Evolutionary conservation across 2,797 vertebrate species (phyloP).

Genomic region (Ptychadena robeensis): DNA sequence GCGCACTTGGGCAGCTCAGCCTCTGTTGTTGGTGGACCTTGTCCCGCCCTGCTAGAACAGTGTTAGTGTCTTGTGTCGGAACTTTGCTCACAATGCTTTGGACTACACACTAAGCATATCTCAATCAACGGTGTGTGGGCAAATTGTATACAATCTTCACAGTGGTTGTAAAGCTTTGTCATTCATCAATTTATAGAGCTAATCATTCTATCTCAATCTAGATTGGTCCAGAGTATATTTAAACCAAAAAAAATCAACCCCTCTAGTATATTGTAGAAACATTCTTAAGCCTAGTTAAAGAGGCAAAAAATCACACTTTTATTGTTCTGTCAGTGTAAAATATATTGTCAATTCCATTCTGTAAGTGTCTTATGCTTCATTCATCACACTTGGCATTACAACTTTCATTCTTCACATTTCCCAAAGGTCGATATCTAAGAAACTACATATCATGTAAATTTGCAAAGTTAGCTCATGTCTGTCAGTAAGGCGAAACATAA

Average conservation of each 20-base stretch:
- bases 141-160: conserved; percentile 21
- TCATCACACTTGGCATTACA: conserved; percentile 54
- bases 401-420: conserved; percentile 53
- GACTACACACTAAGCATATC: neutral
- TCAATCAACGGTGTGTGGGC: neutral
- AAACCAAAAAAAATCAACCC: conserved; percentile 38
- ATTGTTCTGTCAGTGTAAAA: conserved; percentile 48
- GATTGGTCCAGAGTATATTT: conserved; percentile 35
- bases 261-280: conserved; percentile 23
- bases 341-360: conserved; percentile 53
- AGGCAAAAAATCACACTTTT: conserved; percentile 39
- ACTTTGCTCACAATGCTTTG: too few species aligned
- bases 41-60: too few species aligned
- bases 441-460: conserved; percentile 54
- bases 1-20: too few species aligned
- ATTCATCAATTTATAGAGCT: conserved; percentile 40
- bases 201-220: conserved; percentile 21
- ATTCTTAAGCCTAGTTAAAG: conserved; percentile 50
- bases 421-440: conserved; percentile 48
- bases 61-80: too few species aligned
- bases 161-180: conserved; percentile 5
- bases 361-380: conserved; percentile 50
- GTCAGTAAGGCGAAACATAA: conserved; percentile 49
- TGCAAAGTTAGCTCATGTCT: conserved; percentile 54
- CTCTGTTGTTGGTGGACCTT: too few species aligned